Conservation (phyloP, 2,888 invertebrate species). For the Epiblema foenella region DNA sequence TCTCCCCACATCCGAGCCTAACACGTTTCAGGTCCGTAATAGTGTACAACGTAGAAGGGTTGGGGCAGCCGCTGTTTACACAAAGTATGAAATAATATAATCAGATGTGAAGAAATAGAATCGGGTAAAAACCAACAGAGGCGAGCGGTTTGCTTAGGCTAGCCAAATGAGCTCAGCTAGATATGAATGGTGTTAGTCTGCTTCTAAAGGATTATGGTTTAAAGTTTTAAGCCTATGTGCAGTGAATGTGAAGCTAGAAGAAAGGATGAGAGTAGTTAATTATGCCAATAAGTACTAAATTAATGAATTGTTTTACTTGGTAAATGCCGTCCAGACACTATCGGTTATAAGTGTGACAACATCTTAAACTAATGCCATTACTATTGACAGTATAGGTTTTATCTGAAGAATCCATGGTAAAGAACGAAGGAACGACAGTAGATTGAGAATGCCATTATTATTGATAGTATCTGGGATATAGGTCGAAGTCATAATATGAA, state of each 20-base stretch:
- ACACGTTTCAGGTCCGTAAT: slow-evolving; percentile 66
- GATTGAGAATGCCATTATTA: no score
- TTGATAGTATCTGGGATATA: background rate
- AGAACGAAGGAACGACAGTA: no score
- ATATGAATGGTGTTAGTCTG: slow-evolving; percentile 71
- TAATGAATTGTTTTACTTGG: no score
- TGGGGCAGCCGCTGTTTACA: slow-evolving; percentile 78
- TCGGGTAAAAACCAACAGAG: slow-evolving; percentile 82
- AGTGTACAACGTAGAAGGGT: slow-evolving; percentile 83
- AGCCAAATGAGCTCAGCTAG: slow-evolving; percentile 80
- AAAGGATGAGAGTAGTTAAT: background rate
- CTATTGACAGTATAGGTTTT: no score
- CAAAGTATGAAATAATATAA: slow-evolving; percentile 85
- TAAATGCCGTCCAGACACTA: no score
- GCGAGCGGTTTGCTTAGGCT: slow-evolving; percentile 83
- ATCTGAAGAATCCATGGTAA: no score
- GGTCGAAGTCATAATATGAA: background rate
- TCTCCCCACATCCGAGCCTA: slow-evolving; percentile 60
- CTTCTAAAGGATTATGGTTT: slow-evolving; percentile 45
- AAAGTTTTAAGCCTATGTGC: background rate
- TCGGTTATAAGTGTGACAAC: no score
- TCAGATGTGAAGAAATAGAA: slow-evolving; percentile 85
- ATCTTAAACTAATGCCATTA: no score
- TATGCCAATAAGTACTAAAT: background rate
- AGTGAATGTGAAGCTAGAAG: background rate